Base-by-base conservation (phyloP, 2,113 vertebrate genomes). In the Mesitornis unicolor region DNA sequence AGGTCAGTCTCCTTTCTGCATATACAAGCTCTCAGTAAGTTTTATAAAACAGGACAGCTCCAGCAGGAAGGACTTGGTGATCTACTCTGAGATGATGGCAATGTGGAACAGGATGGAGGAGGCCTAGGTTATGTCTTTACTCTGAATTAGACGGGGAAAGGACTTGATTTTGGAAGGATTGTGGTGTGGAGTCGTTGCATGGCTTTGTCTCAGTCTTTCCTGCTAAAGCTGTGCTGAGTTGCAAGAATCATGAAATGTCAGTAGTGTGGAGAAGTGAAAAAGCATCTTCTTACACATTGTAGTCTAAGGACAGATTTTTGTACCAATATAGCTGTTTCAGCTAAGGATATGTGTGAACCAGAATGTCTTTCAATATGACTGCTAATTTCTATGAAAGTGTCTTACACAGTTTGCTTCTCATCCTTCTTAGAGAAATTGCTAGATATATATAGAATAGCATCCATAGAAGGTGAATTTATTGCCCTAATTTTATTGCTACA, bases 151-250 rank as follows among this genome's bases (percentile, higher is more conserved):
- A 16, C 7, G 35, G 38, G n/a, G 31, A 73, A 87, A 53, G 5
- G 8, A 48, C 48, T 59, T 88, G 54, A 36, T 86, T 82, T 64
- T 86, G 13, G 26, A 47, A 28, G 5, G 1, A 11, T 51, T 57
- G 14, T 53, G n/a, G 19, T 70, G 4, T 79, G 47, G 31, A 87
- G 75, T 50, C 0, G 0, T 3, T 65, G n/a, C 3, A 8, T 59
- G 22, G 8, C 10, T 63, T 84, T 89, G 60, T 59, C 38, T 87
- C 42, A 22, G 3, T 59, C 24, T 54, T 67, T 51, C 7, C 28
- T 79, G 24, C 42, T 73, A 50, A 15, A 84, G 24, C 31, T 84
- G 76, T 61, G 22, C 43, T 43, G 24, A 38, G 9, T 59, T 82
- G 10, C 68, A 75, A 87, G 57, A 80, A 45, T 38, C 82, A 5